phyloP scores from a whole-genome alignment of 2,797 vertebrate species.

The Neomorphus geoffroyi region DNA sequence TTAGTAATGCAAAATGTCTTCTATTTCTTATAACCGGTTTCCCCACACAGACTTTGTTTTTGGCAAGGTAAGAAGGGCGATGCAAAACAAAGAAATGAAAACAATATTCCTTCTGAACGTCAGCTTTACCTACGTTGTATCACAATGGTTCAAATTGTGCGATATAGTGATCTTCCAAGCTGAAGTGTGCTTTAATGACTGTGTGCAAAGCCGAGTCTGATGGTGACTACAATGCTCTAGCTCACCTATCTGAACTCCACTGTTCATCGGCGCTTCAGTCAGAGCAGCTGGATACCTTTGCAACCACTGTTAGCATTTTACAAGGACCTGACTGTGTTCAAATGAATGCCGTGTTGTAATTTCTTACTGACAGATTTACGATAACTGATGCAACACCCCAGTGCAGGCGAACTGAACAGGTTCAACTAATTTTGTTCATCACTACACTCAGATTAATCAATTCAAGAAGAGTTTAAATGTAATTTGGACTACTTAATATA shows the following conservation, averaged over 20 bases:
- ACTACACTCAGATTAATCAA: neutral
- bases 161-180: neutral
- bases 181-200: neutral
- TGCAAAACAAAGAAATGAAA: constrained; percentile 25
- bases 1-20: constrained; percentile 26
- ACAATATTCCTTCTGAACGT: neutral
- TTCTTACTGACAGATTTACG: neutral
- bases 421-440: neutral
- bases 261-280: neutral
- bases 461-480: neutral
- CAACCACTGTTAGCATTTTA: neutral
- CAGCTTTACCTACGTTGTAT: neutral
- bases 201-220: neutral
- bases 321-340: neutral
- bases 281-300: neutral
- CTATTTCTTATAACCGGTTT: constrained; percentile 29
- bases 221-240: neutral
- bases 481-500: neutral
- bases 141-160: neutral
- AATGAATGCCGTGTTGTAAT: neutral
- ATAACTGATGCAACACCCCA: neutral
- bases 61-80: neutral
- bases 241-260: neutral
- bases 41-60: neutral
- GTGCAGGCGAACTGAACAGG: neutral